Conservation (phyloP, 2,888 invertebrate genomes). For the Chouioia cunea region DNA sequence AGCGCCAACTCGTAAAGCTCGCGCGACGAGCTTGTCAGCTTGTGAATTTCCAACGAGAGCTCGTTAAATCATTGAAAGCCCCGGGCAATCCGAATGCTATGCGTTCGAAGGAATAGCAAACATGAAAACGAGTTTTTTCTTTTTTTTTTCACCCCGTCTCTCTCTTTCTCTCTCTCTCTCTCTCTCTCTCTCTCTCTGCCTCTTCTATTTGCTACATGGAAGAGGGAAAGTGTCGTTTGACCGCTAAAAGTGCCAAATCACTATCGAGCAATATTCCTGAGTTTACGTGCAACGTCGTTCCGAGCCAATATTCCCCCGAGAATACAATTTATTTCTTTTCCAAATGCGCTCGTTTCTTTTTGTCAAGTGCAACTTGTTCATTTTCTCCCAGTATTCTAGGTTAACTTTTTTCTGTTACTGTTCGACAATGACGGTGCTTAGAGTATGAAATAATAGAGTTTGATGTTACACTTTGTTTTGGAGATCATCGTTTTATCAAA, state of each 20-base stretch:
- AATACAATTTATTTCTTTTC: constrained; percentile 50
- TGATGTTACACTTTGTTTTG: constrained; percentile 1
- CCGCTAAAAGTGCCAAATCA: constrained; percentile 51
- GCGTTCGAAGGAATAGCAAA: constrained; percentile 1
- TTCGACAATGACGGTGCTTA: not conserved
- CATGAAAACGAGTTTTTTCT: no score
- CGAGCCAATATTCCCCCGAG: constrained; percentile 49
- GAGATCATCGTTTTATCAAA: no score
- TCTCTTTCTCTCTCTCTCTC: no score
- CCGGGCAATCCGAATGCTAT: not conserved
- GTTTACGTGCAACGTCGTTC: constrained; percentile 44
- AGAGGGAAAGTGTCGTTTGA: constrained; percentile 23
- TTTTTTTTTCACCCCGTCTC: no score
- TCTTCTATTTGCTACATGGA: no score
- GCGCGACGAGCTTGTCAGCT: constrained; percentile 17
- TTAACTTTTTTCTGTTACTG: constrained; percentile 8
- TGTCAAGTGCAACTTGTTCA: constrained; percentile 23
- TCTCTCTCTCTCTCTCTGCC: no score
- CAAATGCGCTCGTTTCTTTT: constrained; percentile 20
- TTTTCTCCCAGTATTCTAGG: constrained; percentile 9
- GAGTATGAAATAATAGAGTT: constrained; percentile 14
- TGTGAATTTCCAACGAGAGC: constrained; percentile 30
- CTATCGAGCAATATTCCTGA: constrained; percentile 46
- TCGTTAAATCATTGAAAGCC: constrained; percentile 43
- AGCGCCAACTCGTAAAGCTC: constrained; percentile 20